phyloP scores from a whole-genome alignment of 1,140 invertebrate genomes.

The Tetragonula clypearis region DNA sequence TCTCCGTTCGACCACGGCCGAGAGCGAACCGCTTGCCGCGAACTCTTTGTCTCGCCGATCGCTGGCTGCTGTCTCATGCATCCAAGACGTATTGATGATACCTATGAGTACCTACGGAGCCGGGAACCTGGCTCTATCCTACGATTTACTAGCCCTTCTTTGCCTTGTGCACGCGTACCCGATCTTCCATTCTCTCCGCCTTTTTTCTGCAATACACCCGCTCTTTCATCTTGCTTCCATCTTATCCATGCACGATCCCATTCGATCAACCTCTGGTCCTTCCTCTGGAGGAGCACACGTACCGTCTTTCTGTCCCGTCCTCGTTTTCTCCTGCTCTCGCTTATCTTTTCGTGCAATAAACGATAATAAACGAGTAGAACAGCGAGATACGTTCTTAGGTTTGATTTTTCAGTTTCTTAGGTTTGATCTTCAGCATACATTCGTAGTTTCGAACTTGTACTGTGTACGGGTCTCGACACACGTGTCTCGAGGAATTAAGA shows the following conservation, averaged over 20 bases:
- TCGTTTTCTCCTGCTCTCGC: neutral
- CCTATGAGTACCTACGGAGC: no score
- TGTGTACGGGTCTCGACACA: no score
- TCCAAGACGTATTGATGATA: constrained; percentile 18
- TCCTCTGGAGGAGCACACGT: no score
- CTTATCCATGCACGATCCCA: neutral
- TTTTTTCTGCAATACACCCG: neutral
- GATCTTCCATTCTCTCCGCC: neutral
- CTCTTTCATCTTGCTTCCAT: neutral
- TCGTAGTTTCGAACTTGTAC: no score
- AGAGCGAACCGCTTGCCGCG: constrained; percentile 50
- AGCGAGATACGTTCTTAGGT: neutral
- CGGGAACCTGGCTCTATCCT: neutral
- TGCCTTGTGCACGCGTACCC: neutral
- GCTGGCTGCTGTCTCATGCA: neutral
- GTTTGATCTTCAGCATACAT: no score
- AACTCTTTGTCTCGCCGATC: constrained; percentile 18
- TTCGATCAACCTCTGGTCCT: neutral
- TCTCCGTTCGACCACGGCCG: constrained; percentile 48
- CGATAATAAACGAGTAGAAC: neutral
- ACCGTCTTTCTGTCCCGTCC: neutral
- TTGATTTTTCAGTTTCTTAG: no score
- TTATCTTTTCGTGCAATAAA: neutral
- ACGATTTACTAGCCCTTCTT: neutral
- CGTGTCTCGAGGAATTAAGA: no score